Base-by-base conservation (phyloP, 2,888 invertebrate species). In the Bhutanitis thaidina region DNA sequence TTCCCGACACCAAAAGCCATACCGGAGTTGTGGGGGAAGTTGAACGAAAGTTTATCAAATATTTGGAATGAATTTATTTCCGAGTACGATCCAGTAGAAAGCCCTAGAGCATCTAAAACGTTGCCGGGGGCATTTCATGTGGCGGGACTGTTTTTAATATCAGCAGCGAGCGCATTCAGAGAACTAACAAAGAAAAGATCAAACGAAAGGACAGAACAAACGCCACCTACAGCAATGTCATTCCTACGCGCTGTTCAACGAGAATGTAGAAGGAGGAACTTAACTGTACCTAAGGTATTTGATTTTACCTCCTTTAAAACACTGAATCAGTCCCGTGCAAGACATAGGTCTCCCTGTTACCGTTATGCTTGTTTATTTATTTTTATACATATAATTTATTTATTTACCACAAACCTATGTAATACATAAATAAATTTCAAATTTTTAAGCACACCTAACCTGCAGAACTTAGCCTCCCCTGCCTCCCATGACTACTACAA, bases 61-160 rank as follows among this genome's bases (percentile, higher is more conserved):
- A 88, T 91, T 14, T 96, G 95, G 95, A 95, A 95, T 67, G 94
- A 95, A 64, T 95, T 95, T 60, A 91, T 95, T 5, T 93, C 93
- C 16, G 93, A 93, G 64, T 94, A 94, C 58, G 96, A 96, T 71
- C 95, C 95, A 0, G 80, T 93, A 4, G 95, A 95, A 70, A 92
- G 93, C 49, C 93, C 94, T 0, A 88, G 92, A 53, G 88, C 93
- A 0, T 68, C 92, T 12, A 93, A 93, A 64, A 90, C 89, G 5
- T 71, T 90, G 14, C 92, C 93, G 0, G 91, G 91, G 5, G 74
- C 91, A 0, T 91, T 91, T 44, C 91, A 92, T 57, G 92, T 93
- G 20, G 69, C 91, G 1, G 93, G 94, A 0, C 86, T 95, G 36
- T 65, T 91, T 0, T 62, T 94, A 1, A 93, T 95, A 62, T 91